Percentiles rank a stretch among this genome's conserved stretches.
Evolutionary conservation across 2,888 invertebrate species (phyloP).

Genomic region (Mythimna lalbum): DNA sequence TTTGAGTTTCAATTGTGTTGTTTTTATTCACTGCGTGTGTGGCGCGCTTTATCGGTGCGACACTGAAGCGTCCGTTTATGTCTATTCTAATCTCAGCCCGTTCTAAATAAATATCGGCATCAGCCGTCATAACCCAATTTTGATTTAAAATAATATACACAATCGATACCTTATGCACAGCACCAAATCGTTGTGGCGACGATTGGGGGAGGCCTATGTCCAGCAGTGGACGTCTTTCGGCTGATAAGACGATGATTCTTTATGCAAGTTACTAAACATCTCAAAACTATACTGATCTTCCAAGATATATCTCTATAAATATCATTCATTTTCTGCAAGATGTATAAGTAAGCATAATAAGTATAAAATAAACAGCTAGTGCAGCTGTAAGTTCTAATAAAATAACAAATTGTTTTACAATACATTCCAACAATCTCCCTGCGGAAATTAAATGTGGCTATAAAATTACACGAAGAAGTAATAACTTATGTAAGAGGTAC

Average conservation of each 20-base stretch:
- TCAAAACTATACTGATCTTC: background rate
- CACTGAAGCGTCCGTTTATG: slow-evolving; percentile 25
- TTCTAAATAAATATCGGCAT: slow-evolving; percentile 18
- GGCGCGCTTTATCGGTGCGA: slow-evolving; percentile 35
- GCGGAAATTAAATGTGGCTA: slow-evolving; percentile 37
- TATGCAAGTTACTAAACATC: background rate
- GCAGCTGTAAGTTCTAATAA: background rate
- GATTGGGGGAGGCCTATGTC: no score
- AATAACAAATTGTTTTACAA: slow-evolving; percentile 8
- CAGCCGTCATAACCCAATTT: background rate
- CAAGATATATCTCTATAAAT: background rate
- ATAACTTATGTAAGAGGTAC: slow-evolving; percentile 66
- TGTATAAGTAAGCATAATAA: background rate
- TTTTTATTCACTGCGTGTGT: slow-evolving; percentile 36
- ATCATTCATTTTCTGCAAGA: background rate
- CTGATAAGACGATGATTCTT: no score
- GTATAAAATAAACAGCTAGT: background rate
- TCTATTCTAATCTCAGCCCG: slow-evolving; percentile 14
- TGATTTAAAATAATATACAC: background rate
- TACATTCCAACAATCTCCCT: slow-evolving; percentile 18
- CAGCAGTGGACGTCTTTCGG: no score
- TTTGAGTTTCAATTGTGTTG: slow-evolving; percentile 51
- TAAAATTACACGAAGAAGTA: slow-evolving; percentile 52
- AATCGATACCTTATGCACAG: background rate
- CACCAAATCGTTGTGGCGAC: no score